Conservation (phyloP, 2,113 vertebrate species). For the Petroica traversi region DNA sequence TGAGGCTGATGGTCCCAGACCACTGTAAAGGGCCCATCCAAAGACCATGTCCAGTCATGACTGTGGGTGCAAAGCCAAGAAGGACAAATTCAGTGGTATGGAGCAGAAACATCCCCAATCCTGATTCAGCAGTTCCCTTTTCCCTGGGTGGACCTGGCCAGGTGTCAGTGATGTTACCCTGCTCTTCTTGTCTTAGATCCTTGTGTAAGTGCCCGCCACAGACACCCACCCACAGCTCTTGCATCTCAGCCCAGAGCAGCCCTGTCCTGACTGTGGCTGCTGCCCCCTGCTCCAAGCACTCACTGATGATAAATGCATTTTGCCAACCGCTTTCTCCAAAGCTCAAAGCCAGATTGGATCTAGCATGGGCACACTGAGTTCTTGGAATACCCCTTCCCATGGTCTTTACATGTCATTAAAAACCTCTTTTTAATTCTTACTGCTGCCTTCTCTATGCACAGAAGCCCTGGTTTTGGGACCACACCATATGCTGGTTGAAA, state of each 20-base stretch:
- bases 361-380: background rate
- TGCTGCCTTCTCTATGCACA: background rate
- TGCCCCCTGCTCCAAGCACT: background rate
- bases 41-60: background rate
- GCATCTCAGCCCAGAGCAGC: background rate
- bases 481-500: background rate
- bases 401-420: fast-evolving
- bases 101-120: background rate
- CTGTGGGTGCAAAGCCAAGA: background rate
- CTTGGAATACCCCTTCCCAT: background rate
- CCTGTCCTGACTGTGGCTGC: background rate
- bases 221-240: background rate
- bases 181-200: background rate
- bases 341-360: background rate
- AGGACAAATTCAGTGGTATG: background rate
- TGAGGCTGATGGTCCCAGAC: background rate
- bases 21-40: background rate
- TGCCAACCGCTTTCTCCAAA: background rate
- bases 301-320: background rate
- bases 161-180: background rate
- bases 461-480: background rate
- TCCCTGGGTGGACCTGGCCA: background rate
- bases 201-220: background rate
- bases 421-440: background rate
- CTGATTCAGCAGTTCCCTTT: background rate